Evolutionary conservation across 2,888 invertebrate species (phyloP), one percentile per base, ranked within the genome.

Genomic region (Pardosa pseudoannulata): DNA sequence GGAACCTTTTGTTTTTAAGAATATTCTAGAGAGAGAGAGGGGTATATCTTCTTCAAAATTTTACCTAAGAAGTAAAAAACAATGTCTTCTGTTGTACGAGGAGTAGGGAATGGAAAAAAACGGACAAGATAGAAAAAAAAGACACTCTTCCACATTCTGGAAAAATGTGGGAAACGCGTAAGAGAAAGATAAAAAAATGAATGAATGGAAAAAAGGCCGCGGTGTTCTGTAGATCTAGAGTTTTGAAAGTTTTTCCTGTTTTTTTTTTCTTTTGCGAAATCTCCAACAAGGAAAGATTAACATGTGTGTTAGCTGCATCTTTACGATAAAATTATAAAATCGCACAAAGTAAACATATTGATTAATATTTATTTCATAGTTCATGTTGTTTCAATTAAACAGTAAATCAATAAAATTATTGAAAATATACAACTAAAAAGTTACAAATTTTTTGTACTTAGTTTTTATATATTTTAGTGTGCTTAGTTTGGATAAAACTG

Each of bases 221-320:
- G 19, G 76, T 76, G 82, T 73, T 80, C 80, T 32, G 32, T 73
- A 73, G 73, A 82, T 68, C 75, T 29, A 32, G 81, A 82, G 82
- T 82, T 81, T 82, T 19, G 31, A 82, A 82, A 82, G 82, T 82
- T 81, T 80, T n/a, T n/a, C n/a, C n/a, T n/a, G n/a, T n/a, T n/a
- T n/a, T n/a, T 80, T n/a, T n/a, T n/a, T n/a, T n/a, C n/a, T 80
- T 68, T 75, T 32, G 76, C 70, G 62, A 70, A 82, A 76, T 71
- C 76, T 71, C 64, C 29, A 71, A 71, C 46, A 65, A 62, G 75
- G 82, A 82, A 82, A 76, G 75, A 71, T 82, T 82, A 82, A 71
- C 70, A 71, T 9, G 9, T 71, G 28, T 74, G 75, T 82, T 82
- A 81, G 74, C 82, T 82, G 3, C 13, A 64, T 36, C 71, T 76